A percentile compares a stretch with the other conserved stretches of the same genome.
Evolutionary conservation across 2,888 invertebrate genomes (phyloP).

Genomic region (Alitta virens): DNA sequence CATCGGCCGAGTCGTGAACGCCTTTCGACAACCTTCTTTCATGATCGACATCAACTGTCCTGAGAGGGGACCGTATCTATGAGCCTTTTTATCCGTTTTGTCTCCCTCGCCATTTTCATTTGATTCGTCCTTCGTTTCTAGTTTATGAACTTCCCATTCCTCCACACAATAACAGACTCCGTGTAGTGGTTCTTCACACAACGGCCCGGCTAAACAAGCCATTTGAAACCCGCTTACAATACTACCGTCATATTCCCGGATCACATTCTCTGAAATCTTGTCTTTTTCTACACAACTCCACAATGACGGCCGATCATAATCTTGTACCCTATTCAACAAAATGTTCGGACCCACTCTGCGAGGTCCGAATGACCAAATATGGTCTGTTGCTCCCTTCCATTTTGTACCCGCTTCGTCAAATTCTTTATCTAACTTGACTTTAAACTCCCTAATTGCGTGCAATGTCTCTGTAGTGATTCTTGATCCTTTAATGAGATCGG

Average conservation of each 20-base stretch:
- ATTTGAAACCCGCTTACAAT: conserved; percentile 60
- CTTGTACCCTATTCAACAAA: conserved; percentile 75
- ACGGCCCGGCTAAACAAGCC: conserved; percentile 82
- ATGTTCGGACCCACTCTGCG: conserved; percentile 85
- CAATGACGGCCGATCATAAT: conserved; percentile 65
- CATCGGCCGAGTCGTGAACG: conserved; percentile 85
- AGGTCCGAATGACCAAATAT: conserved; percentile 90
- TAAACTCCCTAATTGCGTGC: conserved; percentile 52
- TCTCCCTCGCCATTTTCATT: background rate
- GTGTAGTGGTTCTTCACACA: conserved; percentile 96
- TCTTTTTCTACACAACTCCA: conserved; percentile 36
- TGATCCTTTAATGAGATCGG: conserved; percentile 9
- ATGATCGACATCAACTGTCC: conserved; percentile 90
- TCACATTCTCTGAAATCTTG: background rate
- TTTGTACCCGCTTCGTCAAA: conserved; percentile 64
- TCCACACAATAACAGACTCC: conserved; percentile 85
- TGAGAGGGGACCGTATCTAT: conserved; percentile 55
- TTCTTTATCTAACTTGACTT: conserved; percentile 64
- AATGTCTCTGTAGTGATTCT: conserved; percentile 33
- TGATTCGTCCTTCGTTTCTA: background rate
- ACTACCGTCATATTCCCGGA: conserved; percentile 63
- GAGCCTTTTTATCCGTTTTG: background rate
- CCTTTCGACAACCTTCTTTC: conserved; percentile 82
- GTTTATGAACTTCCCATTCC: conserved; percentile 65
- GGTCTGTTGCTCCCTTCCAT: conserved; percentile 56